Evolutionary conservation across 2,113 vertebrate genomes (phyloP).

Genomic region (Gallinago media): DNA sequence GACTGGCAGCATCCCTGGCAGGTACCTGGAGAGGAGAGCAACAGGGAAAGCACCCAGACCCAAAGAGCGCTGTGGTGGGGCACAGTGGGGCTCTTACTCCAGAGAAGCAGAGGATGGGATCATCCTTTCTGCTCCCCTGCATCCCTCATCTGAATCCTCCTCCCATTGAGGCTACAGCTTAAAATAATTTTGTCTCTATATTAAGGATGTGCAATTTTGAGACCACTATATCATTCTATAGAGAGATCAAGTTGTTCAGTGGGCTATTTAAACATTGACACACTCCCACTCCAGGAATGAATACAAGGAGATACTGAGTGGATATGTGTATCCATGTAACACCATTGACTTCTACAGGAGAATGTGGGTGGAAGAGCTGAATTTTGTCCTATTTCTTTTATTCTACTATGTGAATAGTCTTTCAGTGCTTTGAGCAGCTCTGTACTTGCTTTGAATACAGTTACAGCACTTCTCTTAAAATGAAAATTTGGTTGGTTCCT

Average conservation of each 20-base stretch:
- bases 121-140: neutral
- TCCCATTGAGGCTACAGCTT: no score
- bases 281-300: neutral
- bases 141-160: neutral
- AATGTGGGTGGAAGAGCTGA: neutral
- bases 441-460: neutral
- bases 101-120: neutral
- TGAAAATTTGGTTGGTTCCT: neutral
- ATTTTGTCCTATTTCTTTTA: neutral
- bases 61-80: neutral
- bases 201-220: no score
- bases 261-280: neutral
- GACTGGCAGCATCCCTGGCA: neutral
- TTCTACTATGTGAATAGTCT: neutral
- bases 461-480: neutral
- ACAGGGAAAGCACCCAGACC: neutral
- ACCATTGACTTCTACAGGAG: neutral
- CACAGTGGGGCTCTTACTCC: neutral
- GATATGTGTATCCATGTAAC: neutral
- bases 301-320: neutral
- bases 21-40: neutral
- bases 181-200: no score
- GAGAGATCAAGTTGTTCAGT: neutral
- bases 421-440: neutral
- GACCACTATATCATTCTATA: neutral